A percentile compares a stretch with the other conserved stretches of the same genome.
Conservation (phyloP, 2,888 invertebrate genomes). For the Thalpophila matura region DNA sequence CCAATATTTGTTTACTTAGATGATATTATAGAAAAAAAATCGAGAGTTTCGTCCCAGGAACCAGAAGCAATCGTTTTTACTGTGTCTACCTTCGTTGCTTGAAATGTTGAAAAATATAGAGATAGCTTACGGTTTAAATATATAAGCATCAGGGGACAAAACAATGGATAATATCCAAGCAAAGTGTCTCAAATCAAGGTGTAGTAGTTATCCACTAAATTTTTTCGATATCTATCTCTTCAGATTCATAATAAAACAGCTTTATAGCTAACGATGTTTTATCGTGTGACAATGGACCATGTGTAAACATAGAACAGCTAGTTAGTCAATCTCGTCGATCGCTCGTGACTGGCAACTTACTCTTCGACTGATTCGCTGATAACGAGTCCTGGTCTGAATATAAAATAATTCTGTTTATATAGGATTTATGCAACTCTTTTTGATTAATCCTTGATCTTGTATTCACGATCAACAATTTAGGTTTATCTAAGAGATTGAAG, state of each 20-base stretch:
- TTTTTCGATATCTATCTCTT: not conserved
- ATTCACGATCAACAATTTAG: not conserved
- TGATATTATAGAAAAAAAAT: not conserved
- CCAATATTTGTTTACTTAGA: conserved; percentile 20
- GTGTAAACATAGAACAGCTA: conserved; percentile 37
- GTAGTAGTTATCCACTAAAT: not conserved
- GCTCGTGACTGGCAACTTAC: conserved; percentile 77
- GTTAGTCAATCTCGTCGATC: conserved; percentile 61
- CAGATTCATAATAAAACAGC: not conserved
- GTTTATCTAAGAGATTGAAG: not conserved
- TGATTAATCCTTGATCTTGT: not conserved
- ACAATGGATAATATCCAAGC: not conserved
- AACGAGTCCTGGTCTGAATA: conserved; percentile 60
- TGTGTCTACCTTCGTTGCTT: too few species aligned
- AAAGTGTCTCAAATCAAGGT: not conserved
- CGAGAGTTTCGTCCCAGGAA: too few species aligned
- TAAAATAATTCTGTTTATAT: conserved; percentile 37
- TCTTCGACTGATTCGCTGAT: conserved; percentile 60
- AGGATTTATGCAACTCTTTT: conserved; percentile 18
- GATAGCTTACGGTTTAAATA: not conserved
- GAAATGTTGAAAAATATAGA: too few species aligned
- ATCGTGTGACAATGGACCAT: conserved; percentile 47
- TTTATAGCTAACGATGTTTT: not conserved
- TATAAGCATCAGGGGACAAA: not conserved
- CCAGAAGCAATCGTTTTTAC: too few species aligned